Conservation (phyloP, 92 coral and sea anemone genomes). For the Siderastrea radians region DNA sequence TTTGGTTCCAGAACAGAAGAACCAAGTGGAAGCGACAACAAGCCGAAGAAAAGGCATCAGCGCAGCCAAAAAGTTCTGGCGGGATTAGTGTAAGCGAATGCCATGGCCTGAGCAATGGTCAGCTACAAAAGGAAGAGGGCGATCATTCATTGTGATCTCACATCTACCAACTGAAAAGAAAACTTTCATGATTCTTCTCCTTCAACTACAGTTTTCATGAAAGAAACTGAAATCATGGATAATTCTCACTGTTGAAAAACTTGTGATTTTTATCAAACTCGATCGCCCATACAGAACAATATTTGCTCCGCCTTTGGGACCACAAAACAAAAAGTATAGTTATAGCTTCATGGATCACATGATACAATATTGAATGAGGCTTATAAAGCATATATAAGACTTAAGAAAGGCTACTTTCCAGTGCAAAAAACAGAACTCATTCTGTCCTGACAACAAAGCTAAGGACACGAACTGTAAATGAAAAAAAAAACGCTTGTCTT, state of each 20-base stretch:
- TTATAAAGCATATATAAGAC: neutral
- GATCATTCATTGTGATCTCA: conserved; percentile 34
- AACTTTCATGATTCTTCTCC: neutral
- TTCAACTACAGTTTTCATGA: neutral
- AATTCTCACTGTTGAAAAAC: neutral
- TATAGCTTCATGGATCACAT: neutral
- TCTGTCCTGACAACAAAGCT: too few species aligned
- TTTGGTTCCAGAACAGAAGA: conserved; percentile 96
- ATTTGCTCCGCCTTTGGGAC: neutral
- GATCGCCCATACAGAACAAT: neutral
- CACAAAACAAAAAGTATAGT: neutral
- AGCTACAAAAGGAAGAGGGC: conserved; percentile 60
- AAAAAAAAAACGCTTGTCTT: neutral
- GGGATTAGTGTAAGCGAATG: conserved; percentile 62
- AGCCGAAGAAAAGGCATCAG: conserved; percentile 88
- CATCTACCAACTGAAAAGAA: neutral
- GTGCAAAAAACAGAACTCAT: too few species aligned
- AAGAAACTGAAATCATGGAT: neutral
- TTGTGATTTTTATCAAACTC: conserved; percentile 16
- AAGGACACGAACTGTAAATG: too few species aligned
- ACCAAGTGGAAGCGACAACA: conserved; percentile 94
- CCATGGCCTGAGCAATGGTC: conserved; percentile 60
- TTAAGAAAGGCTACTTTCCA: neutral
- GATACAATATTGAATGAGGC: neutral
- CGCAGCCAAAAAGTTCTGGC: conserved; percentile 55